These are phyloP conservation scores for Pangasianodon hypophthalmus DNA, from an alignment of 2,113 vertebrate species.

Conservation along the genomic window DNA sequence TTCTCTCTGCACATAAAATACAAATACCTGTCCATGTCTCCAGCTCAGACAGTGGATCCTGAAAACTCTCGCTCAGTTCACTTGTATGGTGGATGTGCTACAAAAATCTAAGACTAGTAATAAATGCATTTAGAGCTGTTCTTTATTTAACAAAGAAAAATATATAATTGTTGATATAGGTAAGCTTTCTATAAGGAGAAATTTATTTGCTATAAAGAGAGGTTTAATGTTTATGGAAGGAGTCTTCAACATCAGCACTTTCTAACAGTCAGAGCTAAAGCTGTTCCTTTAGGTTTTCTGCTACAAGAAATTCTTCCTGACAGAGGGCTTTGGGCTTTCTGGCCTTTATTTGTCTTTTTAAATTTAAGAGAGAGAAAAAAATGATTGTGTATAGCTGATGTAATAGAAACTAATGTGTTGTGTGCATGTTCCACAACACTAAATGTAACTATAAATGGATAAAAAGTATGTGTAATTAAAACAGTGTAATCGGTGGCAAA, in stretches of 20 bases:
- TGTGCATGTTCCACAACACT: background rate
- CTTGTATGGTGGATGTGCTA: background rate
- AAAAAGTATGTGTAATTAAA: background rate
- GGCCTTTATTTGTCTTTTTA: background rate
- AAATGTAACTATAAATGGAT: background rate
- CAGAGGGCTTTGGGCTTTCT: background rate
- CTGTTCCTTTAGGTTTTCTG: background rate
- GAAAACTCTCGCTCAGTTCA: background rate
- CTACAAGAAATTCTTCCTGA: background rate
- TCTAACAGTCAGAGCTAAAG: background rate
- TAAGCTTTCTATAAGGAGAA: background rate
- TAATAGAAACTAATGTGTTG: background rate
- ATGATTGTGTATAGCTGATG: background rate
- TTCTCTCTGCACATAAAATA: constrained; percentile 14
- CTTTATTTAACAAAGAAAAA: background rate
- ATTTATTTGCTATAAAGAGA: background rate
- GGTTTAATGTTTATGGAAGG: background rate
- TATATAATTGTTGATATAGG: background rate
- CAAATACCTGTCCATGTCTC: background rate
- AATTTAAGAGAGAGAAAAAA: background rate
- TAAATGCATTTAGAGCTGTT: background rate
- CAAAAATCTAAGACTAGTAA: background rate
- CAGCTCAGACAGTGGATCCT: background rate
- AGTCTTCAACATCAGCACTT: background rate
- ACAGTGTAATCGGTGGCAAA: background rate